A percentile compares a stretch with the other conserved stretches of the same genome.
Evolutionary conservation across 1,140 invertebrate species (phyloP).

Genomic region (Drosophila mauritiana): DNA sequence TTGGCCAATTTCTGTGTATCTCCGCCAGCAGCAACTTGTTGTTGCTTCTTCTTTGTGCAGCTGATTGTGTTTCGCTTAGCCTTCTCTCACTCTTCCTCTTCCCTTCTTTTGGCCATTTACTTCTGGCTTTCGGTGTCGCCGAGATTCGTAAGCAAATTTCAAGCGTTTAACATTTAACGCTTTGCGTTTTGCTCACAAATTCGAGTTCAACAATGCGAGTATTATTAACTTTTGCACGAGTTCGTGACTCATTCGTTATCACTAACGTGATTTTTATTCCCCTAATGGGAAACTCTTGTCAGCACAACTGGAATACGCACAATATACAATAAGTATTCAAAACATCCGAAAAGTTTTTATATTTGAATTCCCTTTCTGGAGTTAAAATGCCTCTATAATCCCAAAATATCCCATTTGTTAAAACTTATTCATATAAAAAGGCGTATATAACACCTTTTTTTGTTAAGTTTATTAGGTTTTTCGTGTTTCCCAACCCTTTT

Average conservation of each 20-base stretch:
- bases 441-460: not conserved
- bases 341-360: not conserved
- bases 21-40: slow-evolving; percentile 74
- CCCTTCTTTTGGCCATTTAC: slow-evolving; percentile 32
- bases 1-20: slow-evolving; percentile 72
- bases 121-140: slow-evolving; percentile 64
- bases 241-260: slow-evolving; percentile 47
- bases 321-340: not conserved
- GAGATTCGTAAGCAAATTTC: slow-evolving; percentile 45
- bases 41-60: slow-evolving; percentile 64
- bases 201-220: slow-evolving; percentile 20
- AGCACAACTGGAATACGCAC: not conserved
- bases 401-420: too few species aligned
- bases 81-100: slow-evolving; percentile 4
- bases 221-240: slow-evolving; percentile 41
- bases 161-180: slow-evolving; percentile 33
- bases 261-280: not conserved
- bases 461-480: not conserved
- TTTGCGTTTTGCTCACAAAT: slow-evolving; percentile 20
- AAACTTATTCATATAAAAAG: too few species aligned
- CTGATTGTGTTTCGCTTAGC: slow-evolving; percentile 37
- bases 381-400: too few species aligned
- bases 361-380: too few species aligned
- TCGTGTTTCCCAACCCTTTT: not conserved
- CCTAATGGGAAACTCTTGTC: slow-evolving; percentile 22